These are phyloP conservation scores for Malurus melanocephalus DNA, from an alignment of 2,113 vertebrate species.

Conservation along the genomic window DNA sequence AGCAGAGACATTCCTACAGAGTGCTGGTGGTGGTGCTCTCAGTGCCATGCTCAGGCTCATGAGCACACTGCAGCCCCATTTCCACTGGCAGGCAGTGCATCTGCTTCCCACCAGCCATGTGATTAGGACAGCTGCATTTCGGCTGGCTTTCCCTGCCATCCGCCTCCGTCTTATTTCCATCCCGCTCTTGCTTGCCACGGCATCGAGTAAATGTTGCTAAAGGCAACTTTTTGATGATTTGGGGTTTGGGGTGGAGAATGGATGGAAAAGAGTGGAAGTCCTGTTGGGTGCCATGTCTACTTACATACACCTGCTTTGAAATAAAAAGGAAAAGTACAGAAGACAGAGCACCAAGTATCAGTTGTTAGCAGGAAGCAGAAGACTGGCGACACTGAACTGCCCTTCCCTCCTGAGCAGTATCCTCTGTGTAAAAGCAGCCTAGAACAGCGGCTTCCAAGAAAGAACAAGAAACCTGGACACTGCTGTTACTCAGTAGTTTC, in stretches of 20 bases:
- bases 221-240: neutral
- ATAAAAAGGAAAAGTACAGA: neutral
- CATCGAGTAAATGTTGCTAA: neutral
- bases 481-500: neutral
- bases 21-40: neutral
- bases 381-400: neutral
- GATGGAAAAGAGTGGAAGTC: neutral
- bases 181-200: neutral
- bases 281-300: neutral
- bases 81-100: neutral
- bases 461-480: neutral
- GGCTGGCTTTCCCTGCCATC: neutral
- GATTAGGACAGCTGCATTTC: neutral
- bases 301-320: neutral
- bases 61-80: neutral
- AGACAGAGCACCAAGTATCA: neutral
- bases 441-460: neutral
- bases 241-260: neutral
- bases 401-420: neutral
- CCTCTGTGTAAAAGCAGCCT: neutral
- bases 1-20: neutral
- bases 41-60: fast-evolving
- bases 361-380: neutral
- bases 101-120: neutral
- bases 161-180: neutral